Evolutionary conservation across 2,797 vertebrate species (phyloP).

Genomic region (Euphonia xanthogaster): DNA sequence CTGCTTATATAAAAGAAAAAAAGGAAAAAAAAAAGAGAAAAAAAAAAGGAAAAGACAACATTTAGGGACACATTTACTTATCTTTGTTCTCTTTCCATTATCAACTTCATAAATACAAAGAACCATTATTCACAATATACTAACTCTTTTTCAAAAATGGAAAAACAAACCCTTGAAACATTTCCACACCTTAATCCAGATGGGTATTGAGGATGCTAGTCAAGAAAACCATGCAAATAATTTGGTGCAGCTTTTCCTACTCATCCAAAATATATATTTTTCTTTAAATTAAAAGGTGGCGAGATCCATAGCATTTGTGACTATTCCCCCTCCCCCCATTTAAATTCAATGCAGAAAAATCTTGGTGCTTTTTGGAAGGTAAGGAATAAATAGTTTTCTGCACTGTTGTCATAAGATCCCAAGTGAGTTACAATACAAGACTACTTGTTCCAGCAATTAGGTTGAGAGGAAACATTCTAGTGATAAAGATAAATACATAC

Average conservation of each 20-base stretch:
- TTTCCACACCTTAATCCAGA: constrained; percentile 65
- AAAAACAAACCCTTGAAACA: constrained; percentile 71
- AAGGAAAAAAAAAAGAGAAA: accelerated
- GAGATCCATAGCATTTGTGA: constrained; percentile 65
- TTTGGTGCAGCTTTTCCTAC: constrained; percentile 75
- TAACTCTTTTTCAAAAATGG: constrained; percentile 66
- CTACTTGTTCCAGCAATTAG: constrained; percentile 66
- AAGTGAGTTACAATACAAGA: constrained; percentile 66
- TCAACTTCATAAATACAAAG: constrained; percentile 80
- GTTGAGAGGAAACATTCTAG: constrained; percentile 71
- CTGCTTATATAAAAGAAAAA: background rate
- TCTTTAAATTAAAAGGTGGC: constrained; percentile 64
- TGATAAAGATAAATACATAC: constrained; percentile 74
- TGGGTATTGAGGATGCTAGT: constrained; percentile 64
- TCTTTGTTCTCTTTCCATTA: constrained; percentile 74
- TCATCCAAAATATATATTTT: constrained; percentile 58
- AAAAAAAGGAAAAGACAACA: constrained; percentile 27
- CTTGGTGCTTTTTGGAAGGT: constrained; percentile 45
- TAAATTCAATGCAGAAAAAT: constrained; percentile 60
- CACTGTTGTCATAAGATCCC: constrained; percentile 53
- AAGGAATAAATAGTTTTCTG: constrained; percentile 50
- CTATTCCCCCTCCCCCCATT: background rate
- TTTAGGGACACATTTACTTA: constrained; percentile 72
- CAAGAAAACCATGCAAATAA: constrained; percentile 74
- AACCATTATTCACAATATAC: constrained; percentile 81